Conservation (phyloP, 1,140 invertebrate genomes). For the Cotesia chilonis region DNA sequence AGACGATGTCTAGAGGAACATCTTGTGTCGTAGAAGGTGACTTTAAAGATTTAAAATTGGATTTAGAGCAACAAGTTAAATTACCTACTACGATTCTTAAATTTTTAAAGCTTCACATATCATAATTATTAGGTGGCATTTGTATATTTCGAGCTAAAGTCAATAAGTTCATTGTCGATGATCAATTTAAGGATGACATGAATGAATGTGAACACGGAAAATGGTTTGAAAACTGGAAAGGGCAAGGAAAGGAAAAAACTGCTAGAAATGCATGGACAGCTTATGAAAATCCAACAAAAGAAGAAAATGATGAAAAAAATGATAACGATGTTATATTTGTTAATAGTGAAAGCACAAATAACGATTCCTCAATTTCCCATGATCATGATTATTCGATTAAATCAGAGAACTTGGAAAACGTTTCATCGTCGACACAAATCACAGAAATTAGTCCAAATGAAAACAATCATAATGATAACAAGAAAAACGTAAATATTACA, state of each 20-base stretch:
- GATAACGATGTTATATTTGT: slow-evolving; percentile 4
- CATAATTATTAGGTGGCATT: neutral
- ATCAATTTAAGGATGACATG: neutral
- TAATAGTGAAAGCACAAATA: neutral
- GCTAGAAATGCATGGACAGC: neutral
- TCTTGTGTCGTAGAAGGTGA: neutral
- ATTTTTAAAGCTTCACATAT: neutral
- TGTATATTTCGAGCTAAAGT: neutral
- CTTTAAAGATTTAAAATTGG: slow-evolving; percentile 2
- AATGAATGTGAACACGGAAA: neutral
- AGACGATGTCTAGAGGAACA: neutral
- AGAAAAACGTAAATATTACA: no score
- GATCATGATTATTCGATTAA: neutral
- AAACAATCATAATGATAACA: no score
- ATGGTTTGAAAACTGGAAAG: slow-evolving; percentile 7
- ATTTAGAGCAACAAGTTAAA: neutral
- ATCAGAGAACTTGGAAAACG: neutral
- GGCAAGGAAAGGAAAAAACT: neutral
- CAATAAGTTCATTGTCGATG: neutral
- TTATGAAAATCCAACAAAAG: neutral
- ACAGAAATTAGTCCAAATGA: no score
- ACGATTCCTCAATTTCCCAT: neutral
- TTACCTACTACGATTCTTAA: neutral
- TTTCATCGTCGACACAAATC: neutral
- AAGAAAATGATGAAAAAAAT: neutral